Base-by-base conservation (phyloP, 2,888 invertebrate species). In the Macaria notata region DNA sequence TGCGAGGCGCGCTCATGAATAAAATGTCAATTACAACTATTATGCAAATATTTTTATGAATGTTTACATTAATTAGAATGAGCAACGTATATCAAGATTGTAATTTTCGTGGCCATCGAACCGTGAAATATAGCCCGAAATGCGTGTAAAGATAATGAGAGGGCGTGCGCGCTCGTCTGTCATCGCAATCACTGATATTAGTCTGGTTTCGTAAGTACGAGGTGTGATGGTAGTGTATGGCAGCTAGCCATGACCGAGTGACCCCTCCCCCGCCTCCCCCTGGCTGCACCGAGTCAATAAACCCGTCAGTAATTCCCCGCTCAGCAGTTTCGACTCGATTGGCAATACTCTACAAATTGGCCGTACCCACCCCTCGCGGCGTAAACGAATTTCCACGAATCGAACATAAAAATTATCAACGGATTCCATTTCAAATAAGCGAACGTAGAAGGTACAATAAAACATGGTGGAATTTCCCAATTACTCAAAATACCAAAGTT, bases 401-500 rank as follows among this genome's bases (percentile, higher is more conserved):
- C 56, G 58, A 53, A 59, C 30, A 64, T 58, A 53, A 52, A 51
- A 56, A 68, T 58, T 57, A 56, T 52, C 59, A 54, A 42, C 47
- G 52, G 52, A 64, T 62, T 62, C 56, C 59, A 59, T 66, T 58
- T 54, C 57, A 57, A 64, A 62, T 59, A 59, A 52, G 54, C 64
- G 58, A 63, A 63, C 38, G 46, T 29, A 47, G 49, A 59, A 56
- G 59, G 48, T 52, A 55, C 59, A 66, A 68, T 66, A 68, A 70
- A 68, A 69, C 48, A 59, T 69, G 62, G 59, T 63, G 72, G 72
- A 66, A 72, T 71, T 76, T 69, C 72, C 74, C 72, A 76, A 78
- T 78, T 76, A 75, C 73, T 75, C 72, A 78, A 78, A 80, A 79
- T 70, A 70, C 71, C 68, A 68, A 73, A 71, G 72, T 74, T 73